Evolutionary conservation across 2,113 vertebrate species (phyloP).

Genomic region (Megaleporinus macrocephalus): DNA sequence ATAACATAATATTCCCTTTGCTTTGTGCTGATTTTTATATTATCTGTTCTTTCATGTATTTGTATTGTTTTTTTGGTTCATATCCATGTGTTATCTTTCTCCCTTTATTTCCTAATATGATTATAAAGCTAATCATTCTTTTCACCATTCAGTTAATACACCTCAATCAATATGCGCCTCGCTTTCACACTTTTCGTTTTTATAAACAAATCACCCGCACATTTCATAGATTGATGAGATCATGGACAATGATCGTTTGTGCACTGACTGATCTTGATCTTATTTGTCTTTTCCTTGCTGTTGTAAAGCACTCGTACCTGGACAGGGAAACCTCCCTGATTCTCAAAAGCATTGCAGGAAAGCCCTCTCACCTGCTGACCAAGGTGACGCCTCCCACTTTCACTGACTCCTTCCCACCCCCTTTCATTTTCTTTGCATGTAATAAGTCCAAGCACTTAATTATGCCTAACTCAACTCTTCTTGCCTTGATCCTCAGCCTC

Average conservation of each 20-base stretch:
- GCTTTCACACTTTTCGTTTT: constrained; percentile 62
- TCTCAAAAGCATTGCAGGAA: constrained; percentile 99
- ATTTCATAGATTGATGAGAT: constrained; percentile 58
- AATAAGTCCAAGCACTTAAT: constrained; percentile 44
- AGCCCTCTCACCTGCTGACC: constrained; percentile 99
- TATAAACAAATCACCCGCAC: constrained; percentile 57
- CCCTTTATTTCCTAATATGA: neutral
- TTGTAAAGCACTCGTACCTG: constrained; percentile 98
- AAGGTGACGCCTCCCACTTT: constrained; percentile 88
- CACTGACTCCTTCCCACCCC: constrained; percentile 50
- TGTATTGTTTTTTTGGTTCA: neutral
- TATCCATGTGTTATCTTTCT: neutral
- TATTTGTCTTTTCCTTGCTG: constrained; percentile 81
- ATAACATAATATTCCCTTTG: neutral
- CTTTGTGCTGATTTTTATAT: neutral
- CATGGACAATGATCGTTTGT: constrained; percentile 70
- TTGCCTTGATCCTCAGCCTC: neutral
- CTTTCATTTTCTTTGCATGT: constrained; percentile 71
- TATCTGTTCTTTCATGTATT: neutral
- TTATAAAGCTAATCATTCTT: constrained; percentile 39
- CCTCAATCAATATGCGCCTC: constrained; percentile 52
- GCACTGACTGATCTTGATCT: constrained; percentile 81
- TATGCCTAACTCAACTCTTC: constrained; percentile 50
- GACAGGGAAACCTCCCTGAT: constrained; percentile 99
- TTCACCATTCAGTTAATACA: constrained; percentile 65